Percentiles rank a stretch among this genome's conserved stretches.
Conservation (phyloP, 2,888 invertebrate species). For the Scaptomyza cyrtandrae region DNA sequence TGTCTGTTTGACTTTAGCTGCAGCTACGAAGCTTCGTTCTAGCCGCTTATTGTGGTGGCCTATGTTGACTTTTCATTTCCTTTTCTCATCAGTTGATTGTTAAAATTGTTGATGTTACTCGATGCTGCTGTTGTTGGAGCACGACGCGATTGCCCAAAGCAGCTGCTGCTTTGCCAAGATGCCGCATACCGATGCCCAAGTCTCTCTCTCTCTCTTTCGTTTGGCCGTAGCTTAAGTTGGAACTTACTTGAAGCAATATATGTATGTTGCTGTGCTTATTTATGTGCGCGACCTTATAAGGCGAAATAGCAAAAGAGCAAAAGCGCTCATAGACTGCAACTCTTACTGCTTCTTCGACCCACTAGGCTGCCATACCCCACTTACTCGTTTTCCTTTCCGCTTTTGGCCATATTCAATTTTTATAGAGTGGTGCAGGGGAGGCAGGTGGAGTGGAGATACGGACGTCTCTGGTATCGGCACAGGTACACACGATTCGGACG, state of each 20-base stretch:
- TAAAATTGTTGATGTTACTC: slow-evolving; percentile 69
- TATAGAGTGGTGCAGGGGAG: slow-evolving; percentile 12
- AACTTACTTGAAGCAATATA: slow-evolving; percentile 56
- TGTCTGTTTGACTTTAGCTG: slow-evolving; percentile 33
- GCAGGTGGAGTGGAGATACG: background rate
- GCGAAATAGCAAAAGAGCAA: slow-evolving; percentile 71
- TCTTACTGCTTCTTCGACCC: slow-evolving; percentile 20
- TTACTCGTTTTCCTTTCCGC: slow-evolving; percentile 49
- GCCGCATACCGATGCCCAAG: slow-evolving; percentile 54
- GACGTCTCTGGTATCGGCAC: slow-evolving; percentile 29
- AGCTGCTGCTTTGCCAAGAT: slow-evolving; percentile 64
- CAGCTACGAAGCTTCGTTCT: slow-evolving; percentile 32
- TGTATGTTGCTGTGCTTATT: slow-evolving; percentile 73
- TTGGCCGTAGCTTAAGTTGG: slow-evolving; percentile 11
- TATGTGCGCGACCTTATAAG: slow-evolving; percentile 79
- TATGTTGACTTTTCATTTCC: slow-evolving; percentile 80
- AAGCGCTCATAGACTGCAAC: slow-evolving; percentile 11
- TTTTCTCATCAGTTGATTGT: slow-evolving; percentile 79
- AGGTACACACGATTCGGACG: slow-evolving; percentile 48
- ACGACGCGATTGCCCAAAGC: slow-evolving; percentile 55
- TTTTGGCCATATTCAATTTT: slow-evolving; percentile 76
- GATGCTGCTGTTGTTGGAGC: slow-evolving; percentile 34
- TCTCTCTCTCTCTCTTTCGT: background rate
- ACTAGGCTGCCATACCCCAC: slow-evolving; percentile 29
- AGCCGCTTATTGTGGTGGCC: slow-evolving; percentile 57